These are phyloP conservation scores for Coelinius sp. DNA, from an alignment of 2,888 invertebrate species.

Conservation along the genomic window DNA sequence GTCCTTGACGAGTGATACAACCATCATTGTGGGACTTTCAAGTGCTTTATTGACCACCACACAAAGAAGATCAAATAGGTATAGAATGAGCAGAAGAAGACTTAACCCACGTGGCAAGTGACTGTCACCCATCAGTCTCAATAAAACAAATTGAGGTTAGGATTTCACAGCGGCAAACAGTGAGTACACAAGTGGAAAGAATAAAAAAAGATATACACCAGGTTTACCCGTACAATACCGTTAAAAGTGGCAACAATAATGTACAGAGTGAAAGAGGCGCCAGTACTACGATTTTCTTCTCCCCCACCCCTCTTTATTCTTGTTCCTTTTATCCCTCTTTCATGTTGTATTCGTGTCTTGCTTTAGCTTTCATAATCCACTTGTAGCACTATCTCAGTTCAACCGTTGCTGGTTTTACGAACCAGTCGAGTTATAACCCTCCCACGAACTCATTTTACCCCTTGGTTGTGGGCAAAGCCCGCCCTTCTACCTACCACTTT, in stretches of 20 bases:
- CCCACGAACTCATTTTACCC: constrained; percentile 45
- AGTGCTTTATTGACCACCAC: too few species aligned
- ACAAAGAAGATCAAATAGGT: too few species aligned
- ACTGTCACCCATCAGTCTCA: neutral
- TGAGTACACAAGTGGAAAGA: constrained; percentile 17
- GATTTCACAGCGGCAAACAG: constrained; percentile 39
- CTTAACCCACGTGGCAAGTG: too few species aligned
- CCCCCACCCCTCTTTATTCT: constrained; percentile 19
- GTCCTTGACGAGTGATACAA: too few species aligned
- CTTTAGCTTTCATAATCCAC: constrained; percentile 11
- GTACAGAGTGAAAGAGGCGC: constrained; percentile 43
- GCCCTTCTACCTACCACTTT: constrained; percentile 44
- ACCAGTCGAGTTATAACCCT: constrained; percentile 27
- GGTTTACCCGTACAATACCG: constrained; percentile 5
- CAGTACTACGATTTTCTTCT: constrained; percentile 47
- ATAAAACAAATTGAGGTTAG: constrained; percentile 37
- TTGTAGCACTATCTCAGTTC: constrained; percentile 34
- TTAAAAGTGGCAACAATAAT: constrained; percentile 50
- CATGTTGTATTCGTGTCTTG: neutral
- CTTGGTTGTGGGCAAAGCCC: constrained; percentile 36
- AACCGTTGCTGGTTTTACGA: constrained; percentile 39
- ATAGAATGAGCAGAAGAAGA: too few species aligned
- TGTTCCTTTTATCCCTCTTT: constrained; percentile 25
- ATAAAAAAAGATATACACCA: constrained; percentile 20
- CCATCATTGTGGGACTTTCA: too few species aligned